These are phyloP conservation scores for Sinella curviseta DNA, from an alignment of 1,140 invertebrate species.

Conservation along the genomic window DNA sequence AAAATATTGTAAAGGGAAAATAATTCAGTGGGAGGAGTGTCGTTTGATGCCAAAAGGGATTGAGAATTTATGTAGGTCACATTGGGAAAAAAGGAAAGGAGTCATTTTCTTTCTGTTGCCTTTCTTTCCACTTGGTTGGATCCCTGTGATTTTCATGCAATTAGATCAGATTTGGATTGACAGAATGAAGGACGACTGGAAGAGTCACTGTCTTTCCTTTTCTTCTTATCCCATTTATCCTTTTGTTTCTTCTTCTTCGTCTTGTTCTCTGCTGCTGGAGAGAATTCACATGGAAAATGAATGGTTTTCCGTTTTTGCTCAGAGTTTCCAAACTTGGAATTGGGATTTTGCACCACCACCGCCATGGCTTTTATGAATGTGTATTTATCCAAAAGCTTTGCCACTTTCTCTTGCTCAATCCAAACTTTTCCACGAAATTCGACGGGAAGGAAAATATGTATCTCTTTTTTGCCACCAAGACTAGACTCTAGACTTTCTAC, in stretches of 20 bases:
- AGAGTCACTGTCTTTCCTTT: neutral
- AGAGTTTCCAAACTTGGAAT: neutral
- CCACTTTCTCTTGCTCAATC: neutral
- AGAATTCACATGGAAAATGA: neutral
- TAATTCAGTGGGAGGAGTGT: too few relatives aligned
- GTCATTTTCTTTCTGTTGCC: neutral
- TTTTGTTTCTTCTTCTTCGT: neutral
- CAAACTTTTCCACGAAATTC: neutral
- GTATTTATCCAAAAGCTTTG: neutral
- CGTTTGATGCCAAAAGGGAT: too few relatives aligned
- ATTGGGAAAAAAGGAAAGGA: neutral
- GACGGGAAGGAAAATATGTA: neutral
- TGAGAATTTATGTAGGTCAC: too few relatives aligned
- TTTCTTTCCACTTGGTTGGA: neutral
- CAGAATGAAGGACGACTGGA: slow-evolving; percentile 23
- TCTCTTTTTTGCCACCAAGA: too few relatives aligned
- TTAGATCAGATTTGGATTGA: slow-evolving; percentile 9
- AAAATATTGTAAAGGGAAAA: too few relatives aligned
- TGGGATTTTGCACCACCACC: neutral
- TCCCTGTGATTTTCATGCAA: slow-evolving; percentile 17
- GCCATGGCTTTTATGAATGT: too few relatives aligned
- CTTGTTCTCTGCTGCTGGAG: neutral
- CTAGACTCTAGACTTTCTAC: too few relatives aligned
- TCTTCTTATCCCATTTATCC: too few relatives aligned
- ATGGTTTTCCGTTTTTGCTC: neutral